A percentile compares a stretch with the other conserved stretches of the same genome.
Evolutionary conservation across 2,797 vertebrate species (phyloP).

Genomic region (Poeciliopsis paucimaculata): DNA sequence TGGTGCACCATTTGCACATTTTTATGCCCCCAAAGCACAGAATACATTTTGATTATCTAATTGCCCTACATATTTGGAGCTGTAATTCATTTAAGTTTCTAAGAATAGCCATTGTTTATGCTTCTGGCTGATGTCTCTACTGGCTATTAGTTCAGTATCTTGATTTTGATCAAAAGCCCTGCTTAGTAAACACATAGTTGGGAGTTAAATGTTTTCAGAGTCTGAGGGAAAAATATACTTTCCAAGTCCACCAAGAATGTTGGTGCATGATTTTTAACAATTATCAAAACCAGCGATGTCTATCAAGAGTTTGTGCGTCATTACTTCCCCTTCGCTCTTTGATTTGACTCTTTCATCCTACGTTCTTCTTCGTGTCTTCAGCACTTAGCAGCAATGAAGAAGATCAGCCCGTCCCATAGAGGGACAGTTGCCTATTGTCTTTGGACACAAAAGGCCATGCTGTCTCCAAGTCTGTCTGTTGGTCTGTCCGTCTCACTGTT

Average conservation of each 20-base stretch:
- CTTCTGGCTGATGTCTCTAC: conserved; percentile 11
- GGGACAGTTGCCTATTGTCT: conserved; percentile 70
- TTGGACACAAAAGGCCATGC: conserved; percentile 59
- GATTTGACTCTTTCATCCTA: conserved; percentile 13
- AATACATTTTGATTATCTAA: conserved; percentile 1
- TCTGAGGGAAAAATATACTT: not conserved
- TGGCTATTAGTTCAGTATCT: not conserved
- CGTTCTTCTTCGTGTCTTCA: conserved; percentile 28
- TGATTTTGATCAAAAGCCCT: conserved; percentile 1
- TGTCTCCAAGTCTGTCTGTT: conserved; percentile 54
- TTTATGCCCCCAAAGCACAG: not conserved
- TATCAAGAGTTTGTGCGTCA: not conserved
- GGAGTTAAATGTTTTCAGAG: not conserved
- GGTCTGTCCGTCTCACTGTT: conserved; percentile 21
- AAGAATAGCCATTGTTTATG: conserved; percentile 11
- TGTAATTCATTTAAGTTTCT: not conserved
- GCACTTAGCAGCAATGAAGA: conserved; percentile 41
- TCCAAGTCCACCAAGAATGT: not conserved
- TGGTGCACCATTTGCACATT: not conserved
- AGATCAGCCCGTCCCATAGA: conserved; percentile 56
- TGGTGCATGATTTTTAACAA: not conserved
- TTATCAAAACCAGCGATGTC: not conserved
- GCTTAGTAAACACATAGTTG: not conserved
- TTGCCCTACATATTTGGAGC: not conserved
- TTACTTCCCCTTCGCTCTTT: not conserved